A percentile compares a stretch with the other conserved stretches of the same genome.
Conservation (phyloP, 2,888 invertebrate genomes). For the Calephelis perditalis region DNA sequence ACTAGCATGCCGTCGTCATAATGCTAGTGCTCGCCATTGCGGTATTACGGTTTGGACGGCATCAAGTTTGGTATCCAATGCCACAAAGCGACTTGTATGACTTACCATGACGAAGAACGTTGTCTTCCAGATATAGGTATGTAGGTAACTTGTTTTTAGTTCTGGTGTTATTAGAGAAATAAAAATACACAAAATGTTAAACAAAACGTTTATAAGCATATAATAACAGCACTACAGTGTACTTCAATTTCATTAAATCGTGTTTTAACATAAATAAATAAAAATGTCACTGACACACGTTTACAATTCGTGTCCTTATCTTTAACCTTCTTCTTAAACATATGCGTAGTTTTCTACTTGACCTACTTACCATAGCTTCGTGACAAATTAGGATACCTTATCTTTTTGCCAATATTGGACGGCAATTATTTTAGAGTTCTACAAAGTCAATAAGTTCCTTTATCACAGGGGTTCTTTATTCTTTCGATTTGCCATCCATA, state of each 20-base stretch:
- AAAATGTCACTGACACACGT: slow-evolving; percentile 25
- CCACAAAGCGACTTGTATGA: too few relatives aligned
- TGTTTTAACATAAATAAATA: slow-evolving; percentile 31
- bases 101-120: too few relatives aligned
- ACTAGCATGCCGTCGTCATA: too few relatives aligned
- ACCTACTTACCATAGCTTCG: neutral
- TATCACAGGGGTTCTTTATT: too few relatives aligned
- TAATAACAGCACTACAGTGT: slow-evolving; percentile 48
- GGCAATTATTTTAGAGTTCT: slow-evolving; percentile 3
- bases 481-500: too few relatives aligned
- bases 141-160: neutral
- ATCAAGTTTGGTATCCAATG: too few relatives aligned
- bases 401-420: slow-evolving; percentile 17
- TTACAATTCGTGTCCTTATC: slow-evolving; percentile 12
- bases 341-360: neutral
- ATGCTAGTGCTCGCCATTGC: too few relatives aligned
- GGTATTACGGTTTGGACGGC: too few relatives aligned
- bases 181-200: slow-evolving; percentile 29
- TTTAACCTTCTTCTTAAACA: slow-evolving; percentile 1
- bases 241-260: slow-evolving; percentile 16
- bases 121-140: neutral
- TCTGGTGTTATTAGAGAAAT: neutral
- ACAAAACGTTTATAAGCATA: slow-evolving; percentile 62
- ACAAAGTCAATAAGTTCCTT: too few relatives aligned
- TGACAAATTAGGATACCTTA: slow-evolving; percentile 2